phyloP scores from a whole-genome alignment of 1,140 invertebrate species.

The Aphelenchoides fujianensis region DNA sequence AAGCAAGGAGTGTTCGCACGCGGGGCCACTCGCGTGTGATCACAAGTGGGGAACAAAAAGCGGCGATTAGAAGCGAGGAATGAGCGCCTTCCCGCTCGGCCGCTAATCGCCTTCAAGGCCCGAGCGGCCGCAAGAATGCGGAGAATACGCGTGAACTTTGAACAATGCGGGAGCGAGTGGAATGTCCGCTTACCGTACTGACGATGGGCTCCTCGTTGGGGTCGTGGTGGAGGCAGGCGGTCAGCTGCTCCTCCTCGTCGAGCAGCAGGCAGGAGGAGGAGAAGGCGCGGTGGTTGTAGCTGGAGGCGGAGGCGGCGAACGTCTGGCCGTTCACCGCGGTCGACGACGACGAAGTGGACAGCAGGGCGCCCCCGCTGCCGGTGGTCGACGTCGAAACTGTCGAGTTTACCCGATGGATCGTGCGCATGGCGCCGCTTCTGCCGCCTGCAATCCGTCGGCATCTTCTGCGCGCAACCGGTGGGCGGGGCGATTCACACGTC shows the following conservation, averaged over 20 bases:
- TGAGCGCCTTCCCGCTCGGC: too few relatives aligned
- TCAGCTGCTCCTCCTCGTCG: conserved; percentile 1
- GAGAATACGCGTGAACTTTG: background rate
- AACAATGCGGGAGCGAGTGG: too few relatives aligned
- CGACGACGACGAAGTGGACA: background rate
- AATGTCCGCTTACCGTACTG: background rate
- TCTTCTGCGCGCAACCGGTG: background rate
- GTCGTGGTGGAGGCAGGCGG: background rate
- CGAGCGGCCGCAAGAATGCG: too few relatives aligned
- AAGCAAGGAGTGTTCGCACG: background rate
- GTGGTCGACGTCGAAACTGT: background rate
- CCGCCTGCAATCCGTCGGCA: conserved; percentile 7
- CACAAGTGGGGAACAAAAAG: too few relatives aligned
- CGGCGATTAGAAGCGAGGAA: too few relatives aligned
- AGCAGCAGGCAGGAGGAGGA: background rate
- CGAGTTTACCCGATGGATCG: conserved; percentile 10
- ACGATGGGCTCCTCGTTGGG: background rate
- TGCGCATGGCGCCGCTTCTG: background rate
- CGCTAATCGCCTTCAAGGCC: too few relatives aligned
- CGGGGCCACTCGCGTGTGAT: too few relatives aligned
- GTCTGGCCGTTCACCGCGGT: conserved; percentile 3
- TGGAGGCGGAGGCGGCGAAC: too few relatives aligned
- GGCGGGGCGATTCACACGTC: background rate
- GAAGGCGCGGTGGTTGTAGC: background rate
- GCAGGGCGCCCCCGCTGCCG: background rate